phyloP scores from a whole-genome alignment of 2,797 vertebrate species.

The Nyctalus aviator region DNA sequence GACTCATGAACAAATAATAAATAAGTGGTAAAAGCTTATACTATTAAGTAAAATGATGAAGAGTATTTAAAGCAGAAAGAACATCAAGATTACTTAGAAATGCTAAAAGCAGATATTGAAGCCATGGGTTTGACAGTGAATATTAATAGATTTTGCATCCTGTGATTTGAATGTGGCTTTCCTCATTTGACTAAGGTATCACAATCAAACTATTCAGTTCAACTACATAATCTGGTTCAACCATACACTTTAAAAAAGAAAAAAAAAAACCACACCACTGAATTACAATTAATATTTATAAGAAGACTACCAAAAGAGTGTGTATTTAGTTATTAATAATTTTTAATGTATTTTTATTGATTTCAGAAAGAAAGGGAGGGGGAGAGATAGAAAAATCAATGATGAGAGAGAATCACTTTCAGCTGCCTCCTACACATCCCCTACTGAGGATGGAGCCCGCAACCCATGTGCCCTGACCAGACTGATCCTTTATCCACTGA shows the following conservation, averaged over 20 bases:
- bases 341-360: background rate
- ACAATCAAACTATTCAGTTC: constrained; percentile 73
- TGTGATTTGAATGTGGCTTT: constrained; percentile 72
- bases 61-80: constrained; percentile 59
- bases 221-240: constrained; percentile 54
- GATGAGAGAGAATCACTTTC: no score
- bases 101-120: constrained; percentile 68
- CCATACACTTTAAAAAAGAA: constrained; percentile 46
- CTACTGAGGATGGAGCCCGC: no score
- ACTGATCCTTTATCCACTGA: no score
- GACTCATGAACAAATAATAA: constrained; percentile 60
- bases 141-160: constrained; percentile 65
- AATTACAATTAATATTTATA: constrained; percentile 66
- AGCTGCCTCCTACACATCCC: no score
- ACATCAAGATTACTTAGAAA: constrained; percentile 34
- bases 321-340: background rate
- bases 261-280: constrained; percentile 49
- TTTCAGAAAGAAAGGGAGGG: no score
- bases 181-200: constrained; percentile 67
- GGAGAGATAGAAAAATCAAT: no score
- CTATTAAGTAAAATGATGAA: constrained; percentile 51
- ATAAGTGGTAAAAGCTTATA: constrained; percentile 56
- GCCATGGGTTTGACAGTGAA: constrained; percentile 53
- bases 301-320: constrained; percentile 53
- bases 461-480: no score